Evolutionary conservation across 2,888 invertebrate genomes (phyloP).

Genomic region (Unio delphinus): DNA sequence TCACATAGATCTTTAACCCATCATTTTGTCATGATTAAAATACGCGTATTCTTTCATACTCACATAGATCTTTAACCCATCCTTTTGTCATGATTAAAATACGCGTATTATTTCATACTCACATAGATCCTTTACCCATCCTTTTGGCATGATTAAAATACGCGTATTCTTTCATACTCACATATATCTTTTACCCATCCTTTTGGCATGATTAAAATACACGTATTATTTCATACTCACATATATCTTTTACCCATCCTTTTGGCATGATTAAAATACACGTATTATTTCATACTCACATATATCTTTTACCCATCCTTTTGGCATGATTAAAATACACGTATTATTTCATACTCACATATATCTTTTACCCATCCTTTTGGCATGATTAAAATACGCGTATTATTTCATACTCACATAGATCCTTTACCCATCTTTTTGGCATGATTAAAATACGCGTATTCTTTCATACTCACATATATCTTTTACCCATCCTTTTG

Average conservation of each 20-base stretch:
- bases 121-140: conserved; percentile 66
- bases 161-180: conserved; percentile 38
- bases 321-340: conserved; percentile 28
- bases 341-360: conserved; percentile 48
- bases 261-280: conserved; percentile 57
- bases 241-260: conserved; percentile 65
- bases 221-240: conserved; percentile 47
- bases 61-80: conserved; percentile 65
- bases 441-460: conserved; percentile 12
- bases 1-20: conserved; percentile 65
- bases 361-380: conserved; percentile 68
- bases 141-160: conserved; percentile 51
- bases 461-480: conserved; percentile 52
- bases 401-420: conserved; percentile 52
- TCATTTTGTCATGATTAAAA: conserved; percentile 66
- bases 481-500: conserved; percentile 68
- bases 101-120: conserved; percentile 27
- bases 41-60: conserved; percentile 24
- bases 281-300: conserved; percentile 48
- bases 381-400: conserved; percentile 13
- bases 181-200: conserved; percentile 66
- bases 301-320: conserved; percentile 67
- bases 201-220: conserved; percentile 59
- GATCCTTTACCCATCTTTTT: conserved; percentile 67
- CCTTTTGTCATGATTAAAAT: conserved; percentile 65